Percentiles rank a stretch among this genome's conserved stretches.
phyloP scores from a whole-genome alignment of 2,888 invertebrate species.

The Dasypogon diadema region DNA sequence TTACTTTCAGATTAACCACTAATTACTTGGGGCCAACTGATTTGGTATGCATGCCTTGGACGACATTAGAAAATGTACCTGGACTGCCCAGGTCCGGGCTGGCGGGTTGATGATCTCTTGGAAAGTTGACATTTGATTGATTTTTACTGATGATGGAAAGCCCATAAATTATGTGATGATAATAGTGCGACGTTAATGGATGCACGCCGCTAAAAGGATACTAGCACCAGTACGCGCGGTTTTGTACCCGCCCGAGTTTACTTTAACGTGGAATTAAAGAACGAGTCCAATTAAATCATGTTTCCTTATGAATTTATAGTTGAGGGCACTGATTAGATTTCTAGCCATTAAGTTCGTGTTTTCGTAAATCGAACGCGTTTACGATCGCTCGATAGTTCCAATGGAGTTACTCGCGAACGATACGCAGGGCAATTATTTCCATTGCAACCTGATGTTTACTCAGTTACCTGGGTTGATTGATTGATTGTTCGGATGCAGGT shows the following conservation, averaged over 20 bases:
- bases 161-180: slow-evolving; percentile 31
- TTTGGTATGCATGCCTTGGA: slow-evolving; percentile 10
- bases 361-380: not conserved
- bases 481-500: too few relatives aligned
- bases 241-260: not conserved
- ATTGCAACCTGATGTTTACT: too few relatives aligned
- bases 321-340: not conserved
- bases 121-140: slow-evolving; percentile 40
- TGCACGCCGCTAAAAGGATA: slow-evolving; percentile 7
- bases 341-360: not conserved
- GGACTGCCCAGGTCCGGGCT: not conserved
- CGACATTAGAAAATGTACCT: slow-evolving; percentile 21
- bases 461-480: too few relatives aligned
- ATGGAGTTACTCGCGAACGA: too few relatives aligned
- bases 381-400: too few relatives aligned
- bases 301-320: not conserved
- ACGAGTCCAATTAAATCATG: not conserved
- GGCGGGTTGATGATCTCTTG: slow-evolving; percentile 34
- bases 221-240: not conserved
- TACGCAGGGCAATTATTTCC: too few relatives aligned
- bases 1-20: slow-evolving; percentile 9
- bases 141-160: slow-evolving; percentile 22
- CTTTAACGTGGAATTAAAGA: not conserved
- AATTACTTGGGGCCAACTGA: slow-evolving; percentile 35
- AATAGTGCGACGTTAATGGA: slow-evolving; percentile 1